Base-by-base conservation (phyloP, 1,140 invertebrate species). In the Steinernema feltiae region DNA sequence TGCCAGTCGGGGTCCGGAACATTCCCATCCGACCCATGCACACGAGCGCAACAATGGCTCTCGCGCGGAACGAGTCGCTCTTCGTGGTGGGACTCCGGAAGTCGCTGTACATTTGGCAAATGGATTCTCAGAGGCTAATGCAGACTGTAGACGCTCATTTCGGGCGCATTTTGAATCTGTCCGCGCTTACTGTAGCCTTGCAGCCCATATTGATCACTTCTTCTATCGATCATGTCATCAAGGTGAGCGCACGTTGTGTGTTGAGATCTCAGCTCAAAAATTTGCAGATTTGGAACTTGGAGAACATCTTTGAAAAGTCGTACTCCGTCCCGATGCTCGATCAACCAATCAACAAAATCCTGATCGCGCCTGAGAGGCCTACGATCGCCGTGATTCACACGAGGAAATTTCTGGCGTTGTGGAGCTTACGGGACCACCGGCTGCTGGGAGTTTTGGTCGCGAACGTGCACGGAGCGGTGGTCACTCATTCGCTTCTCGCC, bases 281-380 rank as follows among this genome's bases (percentile, higher is more conserved):
- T 71, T 73, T 79, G 1, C 69, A 81, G 80, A 83, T 98, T 0
- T 99, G 96, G 96, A 98, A 98, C 87, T 95, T 98, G 76, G 95
- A 98, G 85, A 98, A 98, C 85, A 97, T 98, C 82, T 95, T 84
- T 94, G 98, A 85, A 94, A 97, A 88, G 94, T 98, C 1, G 93
- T 97, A 86, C 92, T 93, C 21, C 95, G 70, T 99, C 78, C 93
- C 98, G 84, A 89, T 95, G 69, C 94, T 97, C 86, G 96, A 98
- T 86, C 88, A 97, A 70, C 94, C 95, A 82, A 94, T 98, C 74
- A 95, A 98, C 87, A 91, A 92, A 29, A 92, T 98, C 29, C 91
- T 93, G 91, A 81, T 88, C 94, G 71, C 92, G 91, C 0, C 90
- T 92, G 69, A 90, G 91, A 77, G 83, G 31, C 75, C 91, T 41